Evolutionary conservation across 2,113 vertebrate genomes (phyloP).

Genomic region (Phocoena sinus): DNA sequence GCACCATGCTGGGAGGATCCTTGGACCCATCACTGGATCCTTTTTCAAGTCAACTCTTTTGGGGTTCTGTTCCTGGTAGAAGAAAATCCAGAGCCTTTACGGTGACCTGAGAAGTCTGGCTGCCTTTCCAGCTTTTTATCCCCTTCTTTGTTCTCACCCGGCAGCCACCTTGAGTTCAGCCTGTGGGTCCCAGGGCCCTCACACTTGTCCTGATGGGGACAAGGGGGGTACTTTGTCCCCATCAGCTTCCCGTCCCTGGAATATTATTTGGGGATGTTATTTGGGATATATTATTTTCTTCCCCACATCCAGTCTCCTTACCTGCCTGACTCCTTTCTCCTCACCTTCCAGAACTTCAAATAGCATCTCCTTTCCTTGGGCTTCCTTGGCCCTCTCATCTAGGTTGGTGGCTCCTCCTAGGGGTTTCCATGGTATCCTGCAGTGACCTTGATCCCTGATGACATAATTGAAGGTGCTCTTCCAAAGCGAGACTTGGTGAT

Average conservation of each 20-base stretch:
- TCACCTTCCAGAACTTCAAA: no score
- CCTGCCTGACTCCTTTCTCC: not conserved
- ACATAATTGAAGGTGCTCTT: not conserved
- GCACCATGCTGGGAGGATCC: not conserved
- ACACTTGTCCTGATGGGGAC: not conserved
- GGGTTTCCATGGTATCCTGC: not conserved
- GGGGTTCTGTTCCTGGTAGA: not conserved
- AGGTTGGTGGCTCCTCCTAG: not conserved
- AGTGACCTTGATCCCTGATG: not conserved
- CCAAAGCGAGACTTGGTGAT: not conserved
- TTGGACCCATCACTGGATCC: not conserved
- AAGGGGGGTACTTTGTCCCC: not conserved
- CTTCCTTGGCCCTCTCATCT: not conserved
- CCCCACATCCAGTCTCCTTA: not conserved
- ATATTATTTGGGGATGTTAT: no score
- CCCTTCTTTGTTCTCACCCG: not conserved
- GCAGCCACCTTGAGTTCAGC: not conserved
- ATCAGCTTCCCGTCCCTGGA: not conserved
- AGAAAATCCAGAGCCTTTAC: not conserved
- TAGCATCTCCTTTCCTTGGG: not conserved
- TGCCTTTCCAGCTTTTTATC: not conserved
- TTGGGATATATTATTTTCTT: no score
- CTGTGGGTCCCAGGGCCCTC: rapidly evolving
- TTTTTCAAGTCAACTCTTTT: not conserved
- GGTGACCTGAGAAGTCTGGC: not conserved